Base-by-base conservation (phyloP, 1,140 invertebrate species). In the Diachasma alloeum region DNA sequence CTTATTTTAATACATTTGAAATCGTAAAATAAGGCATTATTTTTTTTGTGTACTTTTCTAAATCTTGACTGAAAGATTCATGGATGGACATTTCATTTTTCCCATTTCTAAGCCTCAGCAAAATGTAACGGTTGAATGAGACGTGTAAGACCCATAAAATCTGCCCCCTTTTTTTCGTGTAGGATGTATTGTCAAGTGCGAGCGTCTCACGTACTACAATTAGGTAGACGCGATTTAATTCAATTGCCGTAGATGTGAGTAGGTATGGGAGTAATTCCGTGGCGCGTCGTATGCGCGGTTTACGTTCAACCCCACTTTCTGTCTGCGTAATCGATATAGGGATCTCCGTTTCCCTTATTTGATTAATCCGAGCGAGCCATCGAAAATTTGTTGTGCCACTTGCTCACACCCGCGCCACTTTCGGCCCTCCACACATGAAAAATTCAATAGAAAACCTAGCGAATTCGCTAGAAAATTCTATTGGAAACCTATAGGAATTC, bases 151-250 rank as follows among this genome's bases (percentile, higher is more conserved):
- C n/a, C n/a, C n/a, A n/a, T n/a, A n/a, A n/a, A n/a, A n/a, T n/a
- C n/a, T n/a, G n/a, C 4, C 26, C 37, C 13, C 36, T 15, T 56
- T 37, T 36, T 37, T 37, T 13, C 11, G 4, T 4, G 17, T 4
- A 48, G 17, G 46, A 9, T 37, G 36, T 37, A 37, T 37, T 39
- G 56, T 73, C 56, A 53, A 37, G 48, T 59, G 8, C 46, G 31
- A n/a, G 17, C n/a, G 63, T 53, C 68, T 9, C 26, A 53, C 63
- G 48, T 44, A 36, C 67, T 22, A 48, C 73, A 66, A 75, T 75
- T 75, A 75, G 73, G 68, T 75, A 75, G 44, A 75, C 74, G 66
- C 74, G 46, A 75, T 75, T 75, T 70, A 46, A 75, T 75, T 70
- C 46, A 75, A 75, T 75, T 70, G 24, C 5, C n/a, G n/a, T n/a